These are phyloP conservation scores for Nematostella vectensis DNA, from an alignment of 92 coral and sea anemone genomes.

Conservation along the genomic window DNA sequence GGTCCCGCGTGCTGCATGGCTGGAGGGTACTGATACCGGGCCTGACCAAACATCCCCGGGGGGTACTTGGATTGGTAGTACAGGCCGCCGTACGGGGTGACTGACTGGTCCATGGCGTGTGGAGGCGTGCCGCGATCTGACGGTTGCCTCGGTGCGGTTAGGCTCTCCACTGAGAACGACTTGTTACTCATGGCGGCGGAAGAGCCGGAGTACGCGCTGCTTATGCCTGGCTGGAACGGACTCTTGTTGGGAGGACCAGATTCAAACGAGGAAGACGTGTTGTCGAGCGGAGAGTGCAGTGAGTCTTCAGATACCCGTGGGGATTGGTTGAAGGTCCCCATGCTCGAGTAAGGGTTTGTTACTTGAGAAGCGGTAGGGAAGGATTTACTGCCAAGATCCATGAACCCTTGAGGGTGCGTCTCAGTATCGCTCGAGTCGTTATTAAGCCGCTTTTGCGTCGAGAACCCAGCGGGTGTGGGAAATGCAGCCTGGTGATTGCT, in stretches of 20 bases:
- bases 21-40: constrained; percentile 80
- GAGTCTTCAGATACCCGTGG: constrained; percentile 38
- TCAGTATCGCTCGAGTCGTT: constrained; percentile 39
- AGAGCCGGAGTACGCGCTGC: constrained; percentile 38
- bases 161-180: constrained; percentile 93
- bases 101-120: constrained; percentile 57
- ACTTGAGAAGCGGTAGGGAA: constrained; percentile 19
- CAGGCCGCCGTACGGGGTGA: constrained; percentile 83
- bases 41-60: constrained; percentile 70
- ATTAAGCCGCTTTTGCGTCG: constrained; percentile 32
- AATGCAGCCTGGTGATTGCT: constrained; percentile 52
- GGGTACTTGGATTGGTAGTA: constrained; percentile 83
- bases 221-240: constrained; percentile 64
- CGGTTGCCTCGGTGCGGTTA: constrained; percentile 88
- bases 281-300: constrained; percentile 70
- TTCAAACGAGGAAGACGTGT: constrained; percentile 25
- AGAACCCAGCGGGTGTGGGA: constrained; percentile 26
- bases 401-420: constrained; percentile 56
- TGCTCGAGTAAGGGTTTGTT: constrained; percentile 52
- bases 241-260: constrained; percentile 82
- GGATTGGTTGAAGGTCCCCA: constrained; percentile 38
- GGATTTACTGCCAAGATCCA: constrained; percentile 50
- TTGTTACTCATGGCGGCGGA: constrained; percentile 51
- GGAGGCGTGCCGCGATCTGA: constrained; percentile 57
- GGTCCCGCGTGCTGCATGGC: constrained; percentile 82